phyloP scores from a whole-genome alignment of 2,797 vertebrate species.

The Allobates femoralis region DNA sequence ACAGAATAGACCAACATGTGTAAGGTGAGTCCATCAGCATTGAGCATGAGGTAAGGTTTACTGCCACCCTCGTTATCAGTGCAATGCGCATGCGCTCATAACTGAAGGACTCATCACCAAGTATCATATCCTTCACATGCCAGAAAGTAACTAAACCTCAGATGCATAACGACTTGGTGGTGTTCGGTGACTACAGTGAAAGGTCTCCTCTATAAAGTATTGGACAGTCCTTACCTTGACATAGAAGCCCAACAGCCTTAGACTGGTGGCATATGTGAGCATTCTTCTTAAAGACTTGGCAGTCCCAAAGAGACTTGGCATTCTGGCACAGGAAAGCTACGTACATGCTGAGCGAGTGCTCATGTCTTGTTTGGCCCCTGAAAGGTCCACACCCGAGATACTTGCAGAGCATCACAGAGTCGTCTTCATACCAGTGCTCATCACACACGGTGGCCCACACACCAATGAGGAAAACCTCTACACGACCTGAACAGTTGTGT shows the following conservation, averaged over 20 bases:
- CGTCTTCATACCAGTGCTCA: slow-evolving; percentile 13
- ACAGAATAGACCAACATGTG: no score
- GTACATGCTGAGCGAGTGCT: slow-evolving; percentile 24
- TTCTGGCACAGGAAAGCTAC: background rate
- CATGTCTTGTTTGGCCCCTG: background rate
- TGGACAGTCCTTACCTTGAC: slow-evolving; percentile 11
- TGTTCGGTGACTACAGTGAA: no score
- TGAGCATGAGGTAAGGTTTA: no score
- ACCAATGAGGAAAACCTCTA: slow-evolving; percentile 29
- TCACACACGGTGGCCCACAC: slow-evolving; percentile 43
- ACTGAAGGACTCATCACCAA: no score
- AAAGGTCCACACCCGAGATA: slow-evolving; percentile 41
- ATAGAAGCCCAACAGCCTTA: slow-evolving; percentile 27
- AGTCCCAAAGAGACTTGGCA: slow-evolving; percentile 9
- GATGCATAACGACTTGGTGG: no score
- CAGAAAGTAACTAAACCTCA: no score
- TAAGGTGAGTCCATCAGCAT: no score
- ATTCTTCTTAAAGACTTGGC: background rate
- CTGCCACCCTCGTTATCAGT: no score
- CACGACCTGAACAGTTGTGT: slow-evolving; percentile 9
- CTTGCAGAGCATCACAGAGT: slow-evolving; percentile 11
- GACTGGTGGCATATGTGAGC: background rate
- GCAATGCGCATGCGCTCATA: no score
- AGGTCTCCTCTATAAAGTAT: background rate
- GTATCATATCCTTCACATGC: no score